Percentiles rank a stretch among this genome's conserved stretches.
phyloP scores from a whole-genome alignment of 2,113 vertebrate genomes.

The Gambusia affinis region DNA sequence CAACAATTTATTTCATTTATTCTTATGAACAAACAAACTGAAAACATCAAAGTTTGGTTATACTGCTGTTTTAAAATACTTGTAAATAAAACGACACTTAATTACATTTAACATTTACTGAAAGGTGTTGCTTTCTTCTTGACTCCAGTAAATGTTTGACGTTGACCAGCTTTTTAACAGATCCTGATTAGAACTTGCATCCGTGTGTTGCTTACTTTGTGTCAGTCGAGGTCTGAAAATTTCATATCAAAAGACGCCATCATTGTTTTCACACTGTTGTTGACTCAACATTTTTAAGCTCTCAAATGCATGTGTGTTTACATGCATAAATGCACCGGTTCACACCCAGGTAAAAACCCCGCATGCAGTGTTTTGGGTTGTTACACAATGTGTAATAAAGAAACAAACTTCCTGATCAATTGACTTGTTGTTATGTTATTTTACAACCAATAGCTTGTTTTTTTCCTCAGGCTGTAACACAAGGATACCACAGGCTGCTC shows the following conservation, averaged over 20 bases:
- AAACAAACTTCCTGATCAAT: slow-evolving; percentile 61
- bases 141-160: background rate
- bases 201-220: background rate
- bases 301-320: slow-evolving; percentile 2
- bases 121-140: no score
- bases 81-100: no score
- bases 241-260: slow-evolving; percentile 1
- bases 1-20: no score
- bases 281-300: slow-evolving; percentile 17
- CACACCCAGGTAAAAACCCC: slow-evolving; percentile 45
- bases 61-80: no score
- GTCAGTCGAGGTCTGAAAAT: slow-evolving; percentile 13
- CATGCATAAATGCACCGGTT: slow-evolving; percentile 13
- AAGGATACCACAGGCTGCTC: slow-evolving; percentile 57
- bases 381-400: slow-evolving; percentile 44
- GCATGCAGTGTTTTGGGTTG: slow-evolving; percentile 33
- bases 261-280: slow-evolving; percentile 20
- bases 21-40: no score
- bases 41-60: no score
- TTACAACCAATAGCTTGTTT: background rate
- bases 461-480: slow-evolving; percentile 41
- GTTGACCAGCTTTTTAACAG: background rate
- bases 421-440: background rate
- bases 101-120: no score
- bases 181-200: background rate